These are phyloP conservation scores for Synanthedon vespiformis DNA, from an alignment of 2,888 invertebrate genomes.

Conservation along the genomic window DNA sequence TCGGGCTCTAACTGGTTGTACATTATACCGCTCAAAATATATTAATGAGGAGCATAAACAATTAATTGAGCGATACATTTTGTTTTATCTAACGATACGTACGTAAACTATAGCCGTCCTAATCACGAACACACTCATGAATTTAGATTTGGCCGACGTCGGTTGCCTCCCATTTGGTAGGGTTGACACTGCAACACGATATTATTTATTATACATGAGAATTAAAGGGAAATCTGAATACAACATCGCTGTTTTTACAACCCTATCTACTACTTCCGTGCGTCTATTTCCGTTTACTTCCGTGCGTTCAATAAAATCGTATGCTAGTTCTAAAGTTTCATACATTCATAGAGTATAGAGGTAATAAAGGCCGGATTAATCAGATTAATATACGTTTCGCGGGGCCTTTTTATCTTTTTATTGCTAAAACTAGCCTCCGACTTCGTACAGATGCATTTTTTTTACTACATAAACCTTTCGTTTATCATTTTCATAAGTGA, in stretches of 20 bases:
- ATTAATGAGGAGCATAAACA: slow-evolving; percentile 32
- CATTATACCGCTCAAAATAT: background rate
- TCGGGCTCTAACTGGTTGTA: background rate
- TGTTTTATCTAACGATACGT: slow-evolving; percentile 32
- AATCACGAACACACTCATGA: slow-evolving; percentile 44
- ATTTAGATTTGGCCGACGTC: slow-evolving; percentile 31
- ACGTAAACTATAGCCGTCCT: slow-evolving; percentile 30
- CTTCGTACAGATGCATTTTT: no score
- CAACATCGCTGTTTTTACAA: background rate
- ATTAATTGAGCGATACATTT: slow-evolving; percentile 11
- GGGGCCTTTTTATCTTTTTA: no score
- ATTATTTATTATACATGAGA: background rate
- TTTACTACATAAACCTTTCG: no score
- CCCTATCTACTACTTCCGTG: background rate
- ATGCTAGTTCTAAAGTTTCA: no score
- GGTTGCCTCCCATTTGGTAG: background rate
- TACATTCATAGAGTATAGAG: no score
- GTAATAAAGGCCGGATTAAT: no score
- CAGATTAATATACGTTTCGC: no score
- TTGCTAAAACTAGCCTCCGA: no score
- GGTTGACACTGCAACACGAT: background rate
- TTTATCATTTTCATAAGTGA: no score
- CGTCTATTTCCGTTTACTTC: no score
- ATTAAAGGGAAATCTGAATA: background rate
- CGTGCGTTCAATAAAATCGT: no score